These are phyloP conservation scores for Clunio marinus DNA, from an alignment of 2,888 invertebrate species.

Conservation along the genomic window DNA sequence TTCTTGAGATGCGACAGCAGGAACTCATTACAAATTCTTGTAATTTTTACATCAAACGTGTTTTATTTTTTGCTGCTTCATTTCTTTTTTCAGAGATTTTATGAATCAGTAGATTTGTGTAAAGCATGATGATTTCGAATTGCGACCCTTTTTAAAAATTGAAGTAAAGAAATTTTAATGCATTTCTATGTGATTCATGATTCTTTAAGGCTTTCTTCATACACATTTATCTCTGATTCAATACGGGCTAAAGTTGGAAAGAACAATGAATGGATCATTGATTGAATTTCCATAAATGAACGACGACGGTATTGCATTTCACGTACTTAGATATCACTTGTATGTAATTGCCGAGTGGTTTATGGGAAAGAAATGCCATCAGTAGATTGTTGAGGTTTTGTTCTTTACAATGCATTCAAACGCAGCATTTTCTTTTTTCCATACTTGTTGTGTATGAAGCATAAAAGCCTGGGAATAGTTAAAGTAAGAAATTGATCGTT, in stretches of 20 bases:
- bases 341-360: conserved; percentile 1
- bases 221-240: neutral
- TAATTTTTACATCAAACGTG: neutral
- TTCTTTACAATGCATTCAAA: neutral
- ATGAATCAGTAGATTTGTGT: neutral
- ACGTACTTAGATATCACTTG: too few species aligned
- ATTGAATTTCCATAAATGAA: conserved; percentile 31
- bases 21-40: conserved; percentile 1
- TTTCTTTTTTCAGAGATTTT: too few species aligned
- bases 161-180: conserved; percentile 4
- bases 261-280: conserved; percentile 17
- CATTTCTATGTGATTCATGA: neutral
- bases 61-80: neutral
- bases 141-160: neutral
- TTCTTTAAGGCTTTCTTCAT: neutral
- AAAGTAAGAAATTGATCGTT: neutral
- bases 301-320: conserved; percentile 6
- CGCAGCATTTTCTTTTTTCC: too few species aligned
- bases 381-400: conserved; percentile 5
- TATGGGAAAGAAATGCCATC: conserved; percentile 16
- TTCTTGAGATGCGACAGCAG: too few species aligned
- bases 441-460: too few species aligned
- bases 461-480: neutral
- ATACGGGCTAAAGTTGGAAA: neutral
- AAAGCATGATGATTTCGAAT: neutral